Evolutionary conservation across 2,797 vertebrate species (phyloP).

Genomic region (Coracias cyanogaster): DNA sequence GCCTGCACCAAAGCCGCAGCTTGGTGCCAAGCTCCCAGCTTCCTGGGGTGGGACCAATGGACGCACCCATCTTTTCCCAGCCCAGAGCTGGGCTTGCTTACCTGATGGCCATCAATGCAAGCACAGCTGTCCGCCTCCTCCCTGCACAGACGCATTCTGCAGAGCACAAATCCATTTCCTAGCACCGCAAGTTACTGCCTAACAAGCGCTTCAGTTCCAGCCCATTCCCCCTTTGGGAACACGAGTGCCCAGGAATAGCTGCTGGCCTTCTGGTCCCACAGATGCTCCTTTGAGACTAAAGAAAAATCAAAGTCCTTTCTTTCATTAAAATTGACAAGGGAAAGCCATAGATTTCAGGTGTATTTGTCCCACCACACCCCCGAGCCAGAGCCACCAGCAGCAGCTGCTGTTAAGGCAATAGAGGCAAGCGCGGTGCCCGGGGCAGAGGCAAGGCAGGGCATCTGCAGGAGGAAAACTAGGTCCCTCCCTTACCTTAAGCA

Average conservation of each 20-base stretch:
- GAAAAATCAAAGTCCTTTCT: not conserved
- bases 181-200: not conserved
- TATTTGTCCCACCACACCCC: not conserved
- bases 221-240: not conserved
- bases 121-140: accelerated
- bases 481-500: not conserved
- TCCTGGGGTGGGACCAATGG: not conserved
- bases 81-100: not conserved
- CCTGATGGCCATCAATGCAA: accelerated
- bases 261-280: not conserved
- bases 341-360: not conserved
- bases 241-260: accelerated
- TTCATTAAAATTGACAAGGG: not conserved
- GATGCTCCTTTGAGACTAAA: not conserved
- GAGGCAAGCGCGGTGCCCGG: accelerated
- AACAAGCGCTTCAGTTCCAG: not conserved
- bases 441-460: no score
- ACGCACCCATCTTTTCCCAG: accelerated
- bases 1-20: accelerated
- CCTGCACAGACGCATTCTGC: not conserved
- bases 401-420: not conserved
- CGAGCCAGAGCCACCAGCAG: not conserved
- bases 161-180: not conserved
- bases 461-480: not conserved
- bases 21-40: not conserved